These are phyloP conservation scores for Drosophila insularis DNA, from an alignment of 1,140 invertebrate species.

Conservation along the genomic window DNA sequence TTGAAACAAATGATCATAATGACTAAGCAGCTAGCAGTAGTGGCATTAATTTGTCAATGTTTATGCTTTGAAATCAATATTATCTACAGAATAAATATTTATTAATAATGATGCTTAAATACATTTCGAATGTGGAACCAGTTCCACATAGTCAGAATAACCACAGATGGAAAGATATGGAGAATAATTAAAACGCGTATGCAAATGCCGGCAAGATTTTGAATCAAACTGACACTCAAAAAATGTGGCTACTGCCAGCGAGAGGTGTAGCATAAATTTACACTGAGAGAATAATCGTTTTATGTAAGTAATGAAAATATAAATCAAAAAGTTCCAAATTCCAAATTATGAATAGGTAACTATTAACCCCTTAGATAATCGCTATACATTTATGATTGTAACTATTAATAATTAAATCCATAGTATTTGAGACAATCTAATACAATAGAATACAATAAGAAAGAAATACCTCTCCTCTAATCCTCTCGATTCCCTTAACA, in stretches of 20 bases:
- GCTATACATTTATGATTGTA: too few relatives aligned
- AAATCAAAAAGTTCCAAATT: not conserved
- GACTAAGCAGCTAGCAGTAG: constrained; percentile 43
- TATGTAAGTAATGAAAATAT: not conserved
- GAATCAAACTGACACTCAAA: constrained; percentile 8
- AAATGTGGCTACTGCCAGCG: not conserved
- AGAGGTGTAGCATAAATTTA: constrained; percentile 37
- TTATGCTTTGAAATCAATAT: constrained; percentile 73
- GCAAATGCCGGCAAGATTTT: constrained; percentile 41
- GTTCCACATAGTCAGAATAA: constrained; percentile 16
- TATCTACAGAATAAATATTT: constrained; percentile 59
- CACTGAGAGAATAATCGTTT: not conserved
- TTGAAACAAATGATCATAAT: constrained; percentile 36
- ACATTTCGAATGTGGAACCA: constrained; percentile 29
- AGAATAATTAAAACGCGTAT: constrained; percentile 53
- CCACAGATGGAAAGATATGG: not conserved
- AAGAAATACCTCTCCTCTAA: too few relatives aligned
- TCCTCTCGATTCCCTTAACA: too few relatives aligned
- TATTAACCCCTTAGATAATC: too few relatives aligned
- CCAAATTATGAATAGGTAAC: too few relatives aligned
- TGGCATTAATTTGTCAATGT: constrained; percentile 77
- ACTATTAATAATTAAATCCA: too few relatives aligned
- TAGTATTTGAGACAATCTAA: too few relatives aligned
- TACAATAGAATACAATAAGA: too few relatives aligned
- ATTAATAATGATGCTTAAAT: constrained; percentile 65